phyloP scores from a whole-genome alignment of 2,113 vertebrate genomes.

The Stigmatopora argus region DNA sequence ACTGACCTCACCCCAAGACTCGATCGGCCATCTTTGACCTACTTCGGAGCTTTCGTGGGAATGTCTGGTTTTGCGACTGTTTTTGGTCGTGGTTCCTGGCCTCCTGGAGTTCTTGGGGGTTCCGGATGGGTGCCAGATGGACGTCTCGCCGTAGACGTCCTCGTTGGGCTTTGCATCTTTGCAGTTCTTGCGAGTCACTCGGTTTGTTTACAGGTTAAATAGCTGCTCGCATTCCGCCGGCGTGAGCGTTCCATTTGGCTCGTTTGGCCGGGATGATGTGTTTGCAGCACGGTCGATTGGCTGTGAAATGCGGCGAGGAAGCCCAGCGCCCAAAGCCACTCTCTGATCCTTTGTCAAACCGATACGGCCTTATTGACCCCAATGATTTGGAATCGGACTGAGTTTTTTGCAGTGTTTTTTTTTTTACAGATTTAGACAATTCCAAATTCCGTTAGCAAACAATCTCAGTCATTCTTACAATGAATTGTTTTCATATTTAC shows the following conservation, averaged over 20 bases:
- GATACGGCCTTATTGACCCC: not conserved
- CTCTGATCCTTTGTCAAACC: not conserved
- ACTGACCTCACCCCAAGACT: constrained; percentile 27
- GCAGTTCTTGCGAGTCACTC: constrained; percentile 23
- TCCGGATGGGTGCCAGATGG: constrained; percentile 63
- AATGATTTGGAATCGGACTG: not conserved
- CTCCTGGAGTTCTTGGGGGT: constrained; percentile 33
- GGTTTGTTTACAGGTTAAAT: constrained; percentile 50
- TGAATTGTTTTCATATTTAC: too few species aligned
- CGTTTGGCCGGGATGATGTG: constrained; percentile 20
- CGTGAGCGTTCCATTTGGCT: constrained; percentile 24
- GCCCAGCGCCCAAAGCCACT: not conserved
- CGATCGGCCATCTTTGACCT: constrained; percentile 23
- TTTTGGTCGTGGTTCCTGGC: constrained; percentile 22
- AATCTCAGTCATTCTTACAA: too few species aligned
- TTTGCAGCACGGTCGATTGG: constrained; percentile 39
- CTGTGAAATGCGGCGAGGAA: constrained; percentile 30
- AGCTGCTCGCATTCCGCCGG: constrained; percentile 30
- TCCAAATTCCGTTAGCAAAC: not conserved
- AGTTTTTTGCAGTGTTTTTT: not conserved
- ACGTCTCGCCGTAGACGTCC: constrained; percentile 28
- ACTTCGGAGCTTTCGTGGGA: constrained; percentile 35
- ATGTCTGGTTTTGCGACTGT: constrained; percentile 41
- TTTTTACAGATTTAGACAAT: not conserved
- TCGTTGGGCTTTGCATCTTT: constrained; percentile 17